A percentile compares a stretch with the other conserved stretches of the same genome.
phyloP scores from a whole-genome alignment of 2,113 vertebrate genomes.

The Ifrita kowaldi region DNA sequence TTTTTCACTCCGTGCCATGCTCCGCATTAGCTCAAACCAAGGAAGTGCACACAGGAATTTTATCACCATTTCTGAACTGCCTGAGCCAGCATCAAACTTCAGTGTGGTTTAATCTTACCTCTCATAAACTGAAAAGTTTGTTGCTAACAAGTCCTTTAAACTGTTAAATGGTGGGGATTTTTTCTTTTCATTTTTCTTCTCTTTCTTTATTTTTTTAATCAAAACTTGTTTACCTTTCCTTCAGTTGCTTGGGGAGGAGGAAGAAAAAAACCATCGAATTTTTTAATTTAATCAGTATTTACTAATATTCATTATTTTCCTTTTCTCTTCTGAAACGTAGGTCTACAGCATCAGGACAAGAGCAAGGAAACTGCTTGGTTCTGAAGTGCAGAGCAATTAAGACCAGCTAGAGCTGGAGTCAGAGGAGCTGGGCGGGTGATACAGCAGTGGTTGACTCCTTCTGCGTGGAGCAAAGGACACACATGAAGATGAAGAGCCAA shows the following conservation, averaged over 20 bases:
- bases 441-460: not conserved
- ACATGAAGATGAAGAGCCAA: slow-evolving; percentile 48
- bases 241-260: not conserved
- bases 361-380: slow-evolving; percentile 89
- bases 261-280: not conserved
- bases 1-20: not conserved
- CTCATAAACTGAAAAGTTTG: not conserved
- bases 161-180: not conserved
- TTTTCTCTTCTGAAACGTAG: slow-evolving; percentile 63
- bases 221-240: not conserved
- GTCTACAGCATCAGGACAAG: slow-evolving; percentile 89
- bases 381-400: slow-evolving; percentile 66
- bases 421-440: not conserved
- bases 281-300: not conserved
- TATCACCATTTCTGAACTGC: not conserved
- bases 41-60: not conserved
- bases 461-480: slow-evolving; percentile 18
- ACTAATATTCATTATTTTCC: not conserved
- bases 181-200: too few species aligned
- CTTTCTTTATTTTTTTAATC: not conserved
- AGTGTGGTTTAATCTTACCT: not conserved
- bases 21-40: not conserved
- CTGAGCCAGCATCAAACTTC: not conserved
- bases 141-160: not conserved
- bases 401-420: not conserved